These are phyloP conservation scores for Luehdorfia chinensis DNA, from an alignment of 1,140 invertebrate species.

Conservation along the genomic window DNA sequence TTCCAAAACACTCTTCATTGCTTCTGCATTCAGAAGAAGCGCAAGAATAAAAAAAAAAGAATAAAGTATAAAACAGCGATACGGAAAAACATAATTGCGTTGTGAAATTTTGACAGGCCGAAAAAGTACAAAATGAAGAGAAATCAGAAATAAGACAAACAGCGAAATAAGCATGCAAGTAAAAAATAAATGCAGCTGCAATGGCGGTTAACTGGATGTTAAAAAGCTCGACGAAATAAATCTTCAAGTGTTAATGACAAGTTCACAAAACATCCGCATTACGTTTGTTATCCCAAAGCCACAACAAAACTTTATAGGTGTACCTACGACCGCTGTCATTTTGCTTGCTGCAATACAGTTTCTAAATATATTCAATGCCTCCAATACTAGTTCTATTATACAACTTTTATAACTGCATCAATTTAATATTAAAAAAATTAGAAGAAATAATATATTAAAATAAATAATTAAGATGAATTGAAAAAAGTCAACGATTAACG, in stretches of 20 bases:
- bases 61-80: constrained; percentile 29
- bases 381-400: background rate
- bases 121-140: constrained; percentile 9
- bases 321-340: constrained; percentile 44
- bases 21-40: constrained; percentile 70
- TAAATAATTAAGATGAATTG: too few species aligned
- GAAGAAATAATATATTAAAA: too few species aligned
- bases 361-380: background rate
- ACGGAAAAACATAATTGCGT: constrained; percentile 17
- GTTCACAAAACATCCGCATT: constrained; percentile 32
- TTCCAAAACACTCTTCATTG: constrained; percentile 47
- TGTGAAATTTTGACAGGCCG: constrained; percentile 8
- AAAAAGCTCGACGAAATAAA: constrained; percentile 39
- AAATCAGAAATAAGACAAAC: constrained; percentile 24
- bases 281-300: constrained; percentile 65
- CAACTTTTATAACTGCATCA: too few species aligned
- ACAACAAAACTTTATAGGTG: constrained; percentile 68
- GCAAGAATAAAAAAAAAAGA: constrained; percentile 31
- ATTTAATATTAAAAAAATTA: too few species aligned
- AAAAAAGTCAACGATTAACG: too few species aligned
- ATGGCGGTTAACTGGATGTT: constrained; percentile 51
- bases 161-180: constrained; percentile 45
- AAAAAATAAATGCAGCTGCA: constrained; percentile 64
- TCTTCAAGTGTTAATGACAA: constrained; percentile 44
- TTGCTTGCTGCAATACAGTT: constrained; percentile 26